Base-by-base conservation (phyloP, 2,113 vertebrate species). In the Microtus richardsoni region DNA sequence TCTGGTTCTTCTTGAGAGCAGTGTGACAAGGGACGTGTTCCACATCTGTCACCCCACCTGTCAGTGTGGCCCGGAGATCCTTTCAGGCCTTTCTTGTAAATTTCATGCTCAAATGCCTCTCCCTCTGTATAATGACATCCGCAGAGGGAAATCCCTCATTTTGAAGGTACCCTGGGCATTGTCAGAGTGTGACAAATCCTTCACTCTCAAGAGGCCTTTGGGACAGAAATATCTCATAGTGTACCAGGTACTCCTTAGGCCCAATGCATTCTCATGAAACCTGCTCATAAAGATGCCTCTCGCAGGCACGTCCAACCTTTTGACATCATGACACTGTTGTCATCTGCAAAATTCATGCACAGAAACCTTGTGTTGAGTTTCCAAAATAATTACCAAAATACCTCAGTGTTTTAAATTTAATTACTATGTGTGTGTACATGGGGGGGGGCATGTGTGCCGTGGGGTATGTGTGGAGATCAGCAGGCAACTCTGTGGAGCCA, bases 21-120 rank as follows among this genome's bases (percentile, higher is more conserved):
- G 78, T n/a, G 80, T n/a, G 64, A 68, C 9, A 33, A 62, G 30
- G 26, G 30, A 17, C 22, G 1, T 26, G 19, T 66, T 66, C 60
- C 60, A 19, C 4, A 0, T 91, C 36, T n/a, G 9, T 71, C n/a
- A 52, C 58, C 14, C 66, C 66, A 3, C 41, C 47, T 80, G 30
- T 39, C 52, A 8, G 0, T 39, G 26, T 8, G 13, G 58, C 39
- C 62, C 36, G 0, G 52, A 82, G 64, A 47, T 19, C 64, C 39
- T 91, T 68, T 14, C 5, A 3, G 28, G 28, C 22, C 28, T 47
- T 60, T 52, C 14, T 0, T 0, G 0, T 22, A 7, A 28, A 1
- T 33, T 0, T 58, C 73, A 66, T 71, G 0, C 39, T 8, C 36
- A 14, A 5, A 2, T 39, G 36, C 58, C 66, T 62, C n/a, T 44